Evolutionary conservation across 2,113 vertebrate species (phyloP).

Genomic region (Leptodactylus fuscus): DNA sequence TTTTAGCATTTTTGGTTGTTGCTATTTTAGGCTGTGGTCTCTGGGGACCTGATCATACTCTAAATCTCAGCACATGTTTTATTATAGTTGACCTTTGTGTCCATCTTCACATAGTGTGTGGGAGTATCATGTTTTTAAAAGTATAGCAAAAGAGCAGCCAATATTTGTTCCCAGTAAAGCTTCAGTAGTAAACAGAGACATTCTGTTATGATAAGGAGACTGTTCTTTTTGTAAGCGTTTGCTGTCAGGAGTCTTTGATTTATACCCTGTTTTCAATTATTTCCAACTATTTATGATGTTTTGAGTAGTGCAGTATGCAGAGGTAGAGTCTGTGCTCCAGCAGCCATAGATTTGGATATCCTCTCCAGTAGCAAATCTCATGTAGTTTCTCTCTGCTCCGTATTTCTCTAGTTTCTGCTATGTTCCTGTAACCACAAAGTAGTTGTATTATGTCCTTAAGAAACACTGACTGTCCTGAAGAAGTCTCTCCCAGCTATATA

Average conservation of each 20-base stretch:
- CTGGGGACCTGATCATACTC: neutral
- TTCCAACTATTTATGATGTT: neutral
- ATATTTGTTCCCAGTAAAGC: slow-evolving; percentile 20
- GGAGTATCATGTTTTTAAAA: neutral
- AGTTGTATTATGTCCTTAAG: too few relatives aligned
- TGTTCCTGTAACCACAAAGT: too few relatives aligned
- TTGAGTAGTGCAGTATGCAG: neutral
- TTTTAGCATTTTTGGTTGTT: slow-evolving; percentile 13
- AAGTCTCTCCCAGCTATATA: neutral
- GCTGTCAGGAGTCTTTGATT: neutral
- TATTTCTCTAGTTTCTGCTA: neutral
- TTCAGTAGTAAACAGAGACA: slow-evolving; percentile 32
- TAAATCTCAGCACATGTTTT: neutral
- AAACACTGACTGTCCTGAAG: neutral
- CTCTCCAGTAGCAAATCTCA: neutral
- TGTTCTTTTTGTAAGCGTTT: neutral
- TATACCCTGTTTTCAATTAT: neutral
- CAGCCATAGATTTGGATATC: neutral
- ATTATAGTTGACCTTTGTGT: neutral
- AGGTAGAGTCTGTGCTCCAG: neutral
- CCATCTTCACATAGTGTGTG: slow-evolving; percentile 2
- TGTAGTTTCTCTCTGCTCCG: neutral
- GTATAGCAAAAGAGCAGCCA: neutral
- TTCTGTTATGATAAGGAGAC: neutral
- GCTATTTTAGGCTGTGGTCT: neutral